Base-by-base conservation (phyloP, 2,888 invertebrate species). In the Xanthorhoe designata region DNA sequence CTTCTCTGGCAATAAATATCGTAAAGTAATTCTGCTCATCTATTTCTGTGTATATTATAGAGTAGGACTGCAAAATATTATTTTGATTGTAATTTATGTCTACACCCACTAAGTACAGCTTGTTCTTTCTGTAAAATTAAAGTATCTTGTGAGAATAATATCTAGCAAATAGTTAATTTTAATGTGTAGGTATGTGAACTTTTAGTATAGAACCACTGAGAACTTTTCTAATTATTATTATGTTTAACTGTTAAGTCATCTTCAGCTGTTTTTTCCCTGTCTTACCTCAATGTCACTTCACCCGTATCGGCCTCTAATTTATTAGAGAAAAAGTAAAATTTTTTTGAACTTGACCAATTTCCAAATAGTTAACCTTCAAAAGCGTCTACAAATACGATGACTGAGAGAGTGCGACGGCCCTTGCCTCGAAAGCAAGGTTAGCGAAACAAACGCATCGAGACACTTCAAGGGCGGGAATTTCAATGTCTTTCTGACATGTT, bases 331-430 rank as follows among this genome's bases (percentile, higher is more conserved):
- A 51, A 38, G 50, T 4, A 17, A 2, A 5, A 24, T 24, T 51
- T 51, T 50, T 57, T 17, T 64, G 61, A 68, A 64, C 64, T 64
- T 64, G 68, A 68, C 68, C 57, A 64, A 68, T 57, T 64, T 54
- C 50, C 53, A 61, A 61, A 68, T 45, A 57, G 52, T 49, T 68
- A 66, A 58, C 66, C 70, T 68, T 70, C 65, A 51, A 42, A 63
- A 61, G 60, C 45, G 65, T 66, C 64, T 62, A 66, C 52, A 70
- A 69, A 74, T 68, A 70, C 54, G 64, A 8, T 57, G 69, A 66
- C 68, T n/a, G n/a, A 70, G 69, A 58, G 78, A 78, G 82, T 76
- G 72, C 81, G 80, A 72, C 77, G 80, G 74, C 76, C 79, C 75
- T 79, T 56, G 54, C 53, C 52, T 67, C 63, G 49, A 17, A 51